phyloP scores from a whole-genome alignment of 2,797 vertebrate genomes.

The Spatula versicolor region DNA sequence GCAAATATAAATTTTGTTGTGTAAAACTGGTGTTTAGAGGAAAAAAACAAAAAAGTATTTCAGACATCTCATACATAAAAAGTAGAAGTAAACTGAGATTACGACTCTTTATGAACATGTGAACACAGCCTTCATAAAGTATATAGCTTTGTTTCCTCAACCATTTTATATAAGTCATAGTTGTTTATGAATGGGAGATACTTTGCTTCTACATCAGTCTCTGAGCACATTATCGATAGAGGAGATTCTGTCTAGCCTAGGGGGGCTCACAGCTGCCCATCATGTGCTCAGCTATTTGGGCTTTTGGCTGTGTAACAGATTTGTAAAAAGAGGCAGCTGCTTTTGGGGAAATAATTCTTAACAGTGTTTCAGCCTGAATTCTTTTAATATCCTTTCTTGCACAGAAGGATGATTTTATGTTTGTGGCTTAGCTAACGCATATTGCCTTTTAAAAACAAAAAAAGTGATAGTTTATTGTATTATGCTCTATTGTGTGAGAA shows the following conservation, averaged over 20 bases:
- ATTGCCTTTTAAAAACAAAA: not conserved
- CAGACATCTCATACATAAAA: not conserved
- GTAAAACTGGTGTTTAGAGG: not conserved
- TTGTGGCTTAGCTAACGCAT: not conserved
- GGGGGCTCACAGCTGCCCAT: not conserved
- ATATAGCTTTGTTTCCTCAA: not conserved
- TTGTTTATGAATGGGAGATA: not conserved
- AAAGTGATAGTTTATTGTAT: not conserved
- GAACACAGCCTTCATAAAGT: not conserved
- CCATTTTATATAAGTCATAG: not conserved
- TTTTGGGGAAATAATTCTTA: not conserved
- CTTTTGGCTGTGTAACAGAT: not conserved
- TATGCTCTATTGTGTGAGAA: not conserved
- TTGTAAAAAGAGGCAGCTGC: not conserved
- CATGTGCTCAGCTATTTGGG: not conserved
- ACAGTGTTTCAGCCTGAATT: not conserved
- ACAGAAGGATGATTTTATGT: not conserved
- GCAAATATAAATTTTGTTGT: not conserved
- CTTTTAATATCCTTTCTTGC: not conserved
- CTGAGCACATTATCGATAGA: not conserved
- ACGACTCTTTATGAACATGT: not conserved
- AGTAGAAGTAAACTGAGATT: not conserved
- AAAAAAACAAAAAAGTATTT: not conserved
- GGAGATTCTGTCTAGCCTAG: not conserved
- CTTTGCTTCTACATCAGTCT: not conserved